Evolutionary conservation across 2,113 vertebrate species (phyloP).

Genomic region (Vombatus ursinus): DNA sequence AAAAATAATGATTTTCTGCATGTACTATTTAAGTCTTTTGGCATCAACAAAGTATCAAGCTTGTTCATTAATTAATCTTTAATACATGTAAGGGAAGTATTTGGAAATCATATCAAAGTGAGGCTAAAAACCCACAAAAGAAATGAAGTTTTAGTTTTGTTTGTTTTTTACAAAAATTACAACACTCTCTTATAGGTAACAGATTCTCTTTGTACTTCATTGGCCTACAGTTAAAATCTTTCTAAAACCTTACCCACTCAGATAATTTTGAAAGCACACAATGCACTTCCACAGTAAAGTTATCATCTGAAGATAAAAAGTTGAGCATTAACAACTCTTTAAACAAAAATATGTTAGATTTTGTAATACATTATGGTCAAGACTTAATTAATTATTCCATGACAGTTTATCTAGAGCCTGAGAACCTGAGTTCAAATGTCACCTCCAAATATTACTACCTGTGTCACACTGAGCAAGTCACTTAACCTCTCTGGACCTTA

Average conservation of each 20-base stretch:
- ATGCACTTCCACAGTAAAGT: neutral
- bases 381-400: neutral
- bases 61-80: slow-evolving; percentile 23
- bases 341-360: neutral
- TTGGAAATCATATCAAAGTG: neutral
- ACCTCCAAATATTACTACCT: neutral
- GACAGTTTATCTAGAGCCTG: neutral
- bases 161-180: slow-evolving; percentile 31
- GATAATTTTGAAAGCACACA: neutral
- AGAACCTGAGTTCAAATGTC: neutral
- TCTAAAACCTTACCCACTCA: slow-evolving; percentile 6
- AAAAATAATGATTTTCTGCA: neutral
- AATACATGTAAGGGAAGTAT: neutral
- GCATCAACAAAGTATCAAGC: slow-evolving; percentile 11
- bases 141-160: neutral
- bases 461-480: neutral
- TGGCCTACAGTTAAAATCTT: slow-evolving; percentile 12
- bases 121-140: neutral
- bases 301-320: neutral
- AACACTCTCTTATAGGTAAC: neutral
- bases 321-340: neutral
- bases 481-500: neutral
- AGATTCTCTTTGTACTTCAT: slow-evolving; percentile 16
- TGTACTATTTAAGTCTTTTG: neutral
- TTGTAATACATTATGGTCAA: neutral